Conservation (phyloP, 2,113 vertebrate species). For the Gadus chalcogrammus region DNA sequence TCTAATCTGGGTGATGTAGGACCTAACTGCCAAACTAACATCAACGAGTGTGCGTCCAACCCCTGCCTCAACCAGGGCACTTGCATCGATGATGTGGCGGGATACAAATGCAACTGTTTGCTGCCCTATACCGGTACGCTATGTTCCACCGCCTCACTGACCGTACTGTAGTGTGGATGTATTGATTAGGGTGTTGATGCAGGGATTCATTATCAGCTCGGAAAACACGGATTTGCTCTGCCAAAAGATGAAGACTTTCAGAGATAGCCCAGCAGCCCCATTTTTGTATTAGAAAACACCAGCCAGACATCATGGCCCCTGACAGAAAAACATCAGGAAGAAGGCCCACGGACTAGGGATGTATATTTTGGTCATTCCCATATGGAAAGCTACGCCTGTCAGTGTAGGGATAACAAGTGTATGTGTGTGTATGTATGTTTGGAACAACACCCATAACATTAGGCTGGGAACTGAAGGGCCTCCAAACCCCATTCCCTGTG, state of each 20-base stretch:
- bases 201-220: background rate
- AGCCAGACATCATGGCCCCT: background rate
- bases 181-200: background rate
- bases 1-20: constrained; percentile 70
- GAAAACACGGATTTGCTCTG: too few relatives aligned
- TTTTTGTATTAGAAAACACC: constrained; percentile 64
- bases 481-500: constrained; percentile 53
- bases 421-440: constrained; percentile 26
- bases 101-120: constrained; percentile 93
- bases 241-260: too few relatives aligned
- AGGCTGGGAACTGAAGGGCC: constrained; percentile 61
- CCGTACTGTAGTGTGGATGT: background rate
- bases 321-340: background rate
- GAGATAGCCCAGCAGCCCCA: constrained; percentile 2
- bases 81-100: constrained; percentile 91
- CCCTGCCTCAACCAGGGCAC: constrained; percentile 95
- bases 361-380: constrained; percentile 44
- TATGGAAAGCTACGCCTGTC: constrained; percentile 50
- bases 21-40: constrained; percentile 96
- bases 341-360: constrained; percentile 24
- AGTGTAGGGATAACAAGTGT: constrained; percentile 48
- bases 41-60: constrained; percentile 97
- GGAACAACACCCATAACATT: constrained; percentile 52
- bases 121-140: constrained; percentile 89
- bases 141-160: background rate